phyloP scores from a whole-genome alignment of 2,888 invertebrate species.

The Cerceris ruficornis region DNA sequence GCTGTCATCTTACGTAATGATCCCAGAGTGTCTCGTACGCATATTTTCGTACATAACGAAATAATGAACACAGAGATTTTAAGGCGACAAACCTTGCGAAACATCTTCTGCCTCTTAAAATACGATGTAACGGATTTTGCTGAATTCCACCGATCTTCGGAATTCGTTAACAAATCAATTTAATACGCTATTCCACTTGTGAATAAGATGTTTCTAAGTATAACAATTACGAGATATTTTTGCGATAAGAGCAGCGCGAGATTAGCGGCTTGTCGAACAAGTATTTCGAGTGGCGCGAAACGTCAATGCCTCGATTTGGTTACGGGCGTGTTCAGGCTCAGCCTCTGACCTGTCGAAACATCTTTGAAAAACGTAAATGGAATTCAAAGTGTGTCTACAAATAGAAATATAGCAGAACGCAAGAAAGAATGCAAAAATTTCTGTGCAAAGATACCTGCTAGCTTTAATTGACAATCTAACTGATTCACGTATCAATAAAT shows the following conservation, averaged over 20 bases:
- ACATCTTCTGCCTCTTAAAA: neutral
- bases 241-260: neutral
- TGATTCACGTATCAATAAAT: no score
- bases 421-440: neutral
- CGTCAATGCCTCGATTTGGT: constrained; percentile 22
- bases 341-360: constrained; percentile 8
- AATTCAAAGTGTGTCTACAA: neutral
- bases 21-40: constrained; percentile 13
- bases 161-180: no score
- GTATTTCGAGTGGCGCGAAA: neutral
- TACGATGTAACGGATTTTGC: no score
- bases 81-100: constrained; percentile 10
- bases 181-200: no score
- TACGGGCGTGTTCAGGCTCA: neutral
- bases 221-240: neutral
- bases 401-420: neutral
- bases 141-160: no score
- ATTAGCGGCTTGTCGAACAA: neutral
- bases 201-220: neutral
- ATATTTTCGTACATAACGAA: constrained; percentile 43
- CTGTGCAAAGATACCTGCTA: neutral
- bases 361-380: neutral
- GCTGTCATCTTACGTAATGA: constrained; percentile 33
- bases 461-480: no score
- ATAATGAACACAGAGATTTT: constrained; percentile 41